Conservation (phyloP, 2,888 invertebrate genomes). For the Drosophila seclusa region DNA sequence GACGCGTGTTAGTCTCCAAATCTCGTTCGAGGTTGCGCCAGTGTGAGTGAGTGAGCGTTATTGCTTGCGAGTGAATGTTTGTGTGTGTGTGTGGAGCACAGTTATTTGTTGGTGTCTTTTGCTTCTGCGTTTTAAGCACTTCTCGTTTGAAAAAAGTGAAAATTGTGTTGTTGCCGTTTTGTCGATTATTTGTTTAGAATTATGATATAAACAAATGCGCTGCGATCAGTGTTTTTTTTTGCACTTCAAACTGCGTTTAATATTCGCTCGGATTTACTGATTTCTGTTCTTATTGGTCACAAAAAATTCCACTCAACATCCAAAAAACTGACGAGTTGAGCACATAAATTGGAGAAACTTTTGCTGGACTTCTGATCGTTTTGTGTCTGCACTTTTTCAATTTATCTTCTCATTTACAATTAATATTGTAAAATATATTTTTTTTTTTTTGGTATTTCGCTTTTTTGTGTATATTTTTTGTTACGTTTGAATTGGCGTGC, state of each 20-base stretch:
- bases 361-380: conserved; percentile 3
- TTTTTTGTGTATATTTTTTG: conserved; percentile 26
- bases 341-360: conserved; percentile 11
- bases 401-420: conserved; percentile 12
- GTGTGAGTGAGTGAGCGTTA: conserved; percentile 38
- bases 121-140: conserved; percentile 43
- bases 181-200: conserved; percentile 64
- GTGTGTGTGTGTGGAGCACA: conserved; percentile 30
- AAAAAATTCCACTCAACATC: conserved; percentile 40
- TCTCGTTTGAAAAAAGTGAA: conserved; percentile 62
- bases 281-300: conserved; percentile 26
- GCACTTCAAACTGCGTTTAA: conserved; percentile 27
- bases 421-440: conserved; percentile 30
- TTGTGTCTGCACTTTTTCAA: conserved; percentile 14
- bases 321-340: conserved; percentile 49
- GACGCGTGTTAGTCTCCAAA: conserved; percentile 55
- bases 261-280: not conserved
- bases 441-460: conserved; percentile 18
- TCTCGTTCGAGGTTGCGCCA: conserved; percentile 28
- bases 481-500: conserved; percentile 28
- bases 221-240: conserved; percentile 15
- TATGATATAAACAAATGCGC: conserved; percentile 69
- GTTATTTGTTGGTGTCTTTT: conserved; percentile 43
- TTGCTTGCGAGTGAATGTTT: conserved; percentile 21
- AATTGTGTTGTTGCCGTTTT: conserved; percentile 51